phyloP scores from a whole-genome alignment of 2,888 invertebrate genomes.

The Chaetoderma sp. region DNA sequence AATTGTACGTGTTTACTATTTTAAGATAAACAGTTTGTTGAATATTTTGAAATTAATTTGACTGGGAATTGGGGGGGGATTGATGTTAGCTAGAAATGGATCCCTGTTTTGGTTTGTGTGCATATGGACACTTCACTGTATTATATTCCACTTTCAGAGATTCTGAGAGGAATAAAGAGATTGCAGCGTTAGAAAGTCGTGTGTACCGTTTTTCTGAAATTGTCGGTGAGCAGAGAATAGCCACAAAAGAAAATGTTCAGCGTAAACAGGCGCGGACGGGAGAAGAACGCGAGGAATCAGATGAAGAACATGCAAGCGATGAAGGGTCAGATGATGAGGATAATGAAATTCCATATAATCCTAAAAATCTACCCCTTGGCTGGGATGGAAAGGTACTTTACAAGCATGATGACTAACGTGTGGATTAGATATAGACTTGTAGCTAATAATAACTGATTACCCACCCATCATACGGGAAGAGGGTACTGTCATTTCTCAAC shows the following conservation, averaged over 20 bases:
- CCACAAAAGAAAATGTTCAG: slow-evolving; percentile 98
- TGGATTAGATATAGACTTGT: not conserved
- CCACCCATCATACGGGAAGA: too few species aligned
- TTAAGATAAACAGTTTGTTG: too few species aligned
- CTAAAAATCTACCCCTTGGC: slow-evolving; percentile 97
- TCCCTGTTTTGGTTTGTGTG: too few species aligned
- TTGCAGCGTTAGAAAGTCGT: slow-evolving; percentile 89
- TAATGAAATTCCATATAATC: slow-evolving; percentile 98
- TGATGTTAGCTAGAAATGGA: too few species aligned
- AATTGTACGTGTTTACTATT: too few species aligned
- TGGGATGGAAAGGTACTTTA: slow-evolving; percentile 92
- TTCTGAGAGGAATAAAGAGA: slow-evolving; percentile 82
- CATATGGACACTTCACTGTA: too few species aligned
- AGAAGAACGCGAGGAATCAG: slow-evolving; percentile 79
- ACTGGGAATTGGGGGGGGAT: too few species aligned
- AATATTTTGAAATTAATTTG: too few species aligned
- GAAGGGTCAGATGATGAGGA: slow-evolving; percentile 74
- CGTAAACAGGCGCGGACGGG: slow-evolving; percentile 89
- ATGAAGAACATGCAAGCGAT: slow-evolving; percentile 61
- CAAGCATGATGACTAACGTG: too few species aligned
- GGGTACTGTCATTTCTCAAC: too few species aligned
- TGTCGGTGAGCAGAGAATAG: slow-evolving; percentile 84
- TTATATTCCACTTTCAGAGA: too few species aligned
- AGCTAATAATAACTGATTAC: too few species aligned
- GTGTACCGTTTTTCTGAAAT: slow-evolving; percentile 89